Evolutionary conservation across 2,797 vertebrate genomes (phyloP), one percentile per base, ranked within the genome.

Genomic region (Peromyscus aztecus): DNA sequence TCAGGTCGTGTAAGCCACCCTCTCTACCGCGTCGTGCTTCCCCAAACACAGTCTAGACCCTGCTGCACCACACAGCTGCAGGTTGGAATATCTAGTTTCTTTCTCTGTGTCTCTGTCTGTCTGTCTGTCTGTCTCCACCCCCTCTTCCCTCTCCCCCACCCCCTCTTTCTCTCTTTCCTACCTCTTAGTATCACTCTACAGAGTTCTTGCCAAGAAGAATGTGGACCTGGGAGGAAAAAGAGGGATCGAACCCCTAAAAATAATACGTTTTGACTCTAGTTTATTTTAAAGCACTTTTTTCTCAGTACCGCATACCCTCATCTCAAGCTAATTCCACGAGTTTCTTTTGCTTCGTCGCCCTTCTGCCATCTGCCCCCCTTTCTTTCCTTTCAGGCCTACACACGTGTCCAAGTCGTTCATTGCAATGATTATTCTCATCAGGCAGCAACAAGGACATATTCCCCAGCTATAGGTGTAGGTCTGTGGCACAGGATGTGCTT

Each of bases 141-240:
- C 40, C 27, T 0, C 37, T 7, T 21, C 37, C n/a, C 52, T 29
- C 0, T 46, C 2, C 16, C 84, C 93, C 95, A 52, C 95, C 2
- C 23, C 94, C 12, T 86, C 14, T 84, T 61, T 96, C 92, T 57
- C 43, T n/a, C 0, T 59, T 3, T 23, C 87, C 93, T 96, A 49
- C 95, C 90, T 97, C 84, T 94, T 61, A 73, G 82, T 91, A 89
- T 97, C 63, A 97, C 92, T 87, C 78, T 96, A 77, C 84, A 27
- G 37, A 96, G 80, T 81, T 91, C 97, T 92, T 97, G n/a, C 59
- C 52, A 59, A 84, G 40, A 94, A 89, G 71, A 84, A 94, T 75
- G 34, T 81, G 43, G 27, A 5, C 31, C 13, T 63, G 46, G 67
- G 63, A 84, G 52, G 49, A 65, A 94, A 78, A 91, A n/a, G 29